Conservation (phyloP, 2,797 vertebrate genomes). For the Oreochromis grahami region DNA sequence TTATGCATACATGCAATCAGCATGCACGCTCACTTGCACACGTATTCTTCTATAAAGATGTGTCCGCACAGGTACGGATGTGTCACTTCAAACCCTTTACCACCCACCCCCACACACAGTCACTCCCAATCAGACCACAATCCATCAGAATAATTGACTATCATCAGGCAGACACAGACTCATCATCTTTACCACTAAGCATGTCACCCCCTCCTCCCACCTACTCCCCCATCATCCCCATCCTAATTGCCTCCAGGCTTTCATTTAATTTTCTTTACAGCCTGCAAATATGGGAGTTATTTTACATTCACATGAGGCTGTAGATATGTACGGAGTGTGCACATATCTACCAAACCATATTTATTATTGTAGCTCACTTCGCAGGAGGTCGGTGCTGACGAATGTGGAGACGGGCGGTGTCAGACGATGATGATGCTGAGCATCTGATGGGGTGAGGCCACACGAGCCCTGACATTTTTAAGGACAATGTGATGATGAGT, state of each 20-base stretch:
- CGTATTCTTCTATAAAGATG: neutral
- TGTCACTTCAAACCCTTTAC: constrained; percentile 3
- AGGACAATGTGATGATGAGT: constrained; percentile 11
- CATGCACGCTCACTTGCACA: neutral
- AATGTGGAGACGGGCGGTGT: constrained; percentile 24
- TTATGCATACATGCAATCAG: neutral
- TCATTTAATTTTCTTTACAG: constrained; percentile 22
- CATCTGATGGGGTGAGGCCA: constrained; percentile 21
- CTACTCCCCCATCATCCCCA: neutral
- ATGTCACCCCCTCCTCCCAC: neutral
- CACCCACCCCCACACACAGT: constrained; percentile 21
- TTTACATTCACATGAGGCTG: neutral
- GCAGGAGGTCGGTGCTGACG: neutral
- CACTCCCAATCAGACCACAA: constrained; percentile 35
- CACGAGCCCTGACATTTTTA: constrained; percentile 34
- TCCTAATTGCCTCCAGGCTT: constrained; percentile 58
- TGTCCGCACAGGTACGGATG: constrained; percentile 17
- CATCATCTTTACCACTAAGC: constrained; percentile 40
- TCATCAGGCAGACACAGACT: constrained; percentile 53
- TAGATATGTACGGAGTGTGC: neutral
- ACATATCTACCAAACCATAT: neutral
- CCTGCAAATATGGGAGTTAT: constrained; percentile 18
- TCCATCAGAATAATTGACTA: constrained; percentile 53
- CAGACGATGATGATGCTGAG: constrained; percentile 22
- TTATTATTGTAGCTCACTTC: constrained; percentile 1